A percentile compares a stretch with the other conserved stretches of the same genome.
Conservation (phyloP, 1,140 invertebrate species). For the Notospermus geniculatus region DNA sequence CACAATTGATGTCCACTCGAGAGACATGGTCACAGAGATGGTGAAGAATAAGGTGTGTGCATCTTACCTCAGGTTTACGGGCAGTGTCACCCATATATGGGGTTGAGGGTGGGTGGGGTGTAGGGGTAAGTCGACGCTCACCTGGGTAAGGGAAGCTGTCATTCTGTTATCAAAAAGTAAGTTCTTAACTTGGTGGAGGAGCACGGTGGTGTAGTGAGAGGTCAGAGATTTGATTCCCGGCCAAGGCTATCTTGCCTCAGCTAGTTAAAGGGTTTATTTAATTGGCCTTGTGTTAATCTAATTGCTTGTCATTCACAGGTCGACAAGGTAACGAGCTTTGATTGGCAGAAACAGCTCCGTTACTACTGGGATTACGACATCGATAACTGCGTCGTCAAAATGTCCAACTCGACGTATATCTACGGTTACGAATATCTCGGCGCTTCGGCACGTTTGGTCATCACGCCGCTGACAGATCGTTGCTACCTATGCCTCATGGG, state of each 20-base stretch:
- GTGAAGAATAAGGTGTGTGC: slow-evolving; percentile 54
- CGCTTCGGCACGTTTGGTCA: slow-evolving; percentile 54
- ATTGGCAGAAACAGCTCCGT: slow-evolving; percentile 58
- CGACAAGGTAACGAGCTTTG: slow-evolving; percentile 58
- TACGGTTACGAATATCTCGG: slow-evolving; percentile 59
- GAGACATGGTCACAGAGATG: slow-evolving; percentile 76
- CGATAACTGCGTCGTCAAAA: slow-evolving; percentile 53
- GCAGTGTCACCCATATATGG: no score
- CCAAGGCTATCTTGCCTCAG: no score
- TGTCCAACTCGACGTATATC: slow-evolving; percentile 55
- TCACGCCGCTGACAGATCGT: slow-evolving; percentile 58
- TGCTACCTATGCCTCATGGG: slow-evolving; percentile 76
- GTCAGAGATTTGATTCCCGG: no score
- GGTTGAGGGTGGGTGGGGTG: no score
- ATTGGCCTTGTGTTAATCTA: background rate
- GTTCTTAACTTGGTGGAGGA: no score
- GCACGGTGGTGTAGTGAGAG: no score
- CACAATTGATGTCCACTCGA: slow-evolving; percentile 82
- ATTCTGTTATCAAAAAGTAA: no score
- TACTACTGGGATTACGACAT: slow-evolving; percentile 57
- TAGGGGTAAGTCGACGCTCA: no score
- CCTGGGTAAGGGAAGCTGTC: no score
- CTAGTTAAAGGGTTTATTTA: background rate
- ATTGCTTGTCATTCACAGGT: slow-evolving; percentile 29
- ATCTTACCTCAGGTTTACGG: background rate